phyloP scores from a whole-genome alignment of 2,888 invertebrate genomes.

The Nomada fucata region DNA sequence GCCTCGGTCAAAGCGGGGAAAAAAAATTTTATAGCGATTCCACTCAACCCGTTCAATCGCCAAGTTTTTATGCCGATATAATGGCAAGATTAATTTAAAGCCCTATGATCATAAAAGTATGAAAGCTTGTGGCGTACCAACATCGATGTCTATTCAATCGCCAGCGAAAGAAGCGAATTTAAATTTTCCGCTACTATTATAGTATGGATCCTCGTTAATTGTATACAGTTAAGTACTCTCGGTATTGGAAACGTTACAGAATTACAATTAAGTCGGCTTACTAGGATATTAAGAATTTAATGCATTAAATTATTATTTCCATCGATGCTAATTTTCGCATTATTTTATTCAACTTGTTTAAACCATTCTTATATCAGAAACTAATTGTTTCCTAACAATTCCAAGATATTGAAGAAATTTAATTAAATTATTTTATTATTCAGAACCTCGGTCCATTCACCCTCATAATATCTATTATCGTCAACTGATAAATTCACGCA shows the following conservation, averaged over 20 bases:
- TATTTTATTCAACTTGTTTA: neutral
- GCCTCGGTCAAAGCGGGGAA: neutral
- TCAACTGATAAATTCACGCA: too few species aligned
- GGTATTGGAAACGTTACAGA: neutral
- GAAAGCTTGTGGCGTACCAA: conserved; percentile 28
- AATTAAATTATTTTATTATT: too few species aligned
- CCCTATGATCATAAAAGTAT: conserved; percentile 12
- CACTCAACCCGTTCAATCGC: conserved; percentile 13
- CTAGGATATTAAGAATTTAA: neutral
- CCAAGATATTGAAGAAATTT: too few species aligned
- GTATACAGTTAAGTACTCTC: conserved; percentile 33
- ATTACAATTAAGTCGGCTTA: neutral
- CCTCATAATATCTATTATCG: too few species aligned
- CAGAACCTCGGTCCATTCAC: too few species aligned
- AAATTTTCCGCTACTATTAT: conserved; percentile 32
- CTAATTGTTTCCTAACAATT: too few species aligned
- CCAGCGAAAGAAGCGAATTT: conserved; percentile 11
- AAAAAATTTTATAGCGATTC: neutral
- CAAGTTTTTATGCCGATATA: conserved; percentile 41
- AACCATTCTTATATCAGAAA: too few species aligned
- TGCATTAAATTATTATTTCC: neutral
- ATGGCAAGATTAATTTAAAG: conserved; percentile 25
- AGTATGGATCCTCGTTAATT: conserved; percentile 41
- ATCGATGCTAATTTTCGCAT: neutral
- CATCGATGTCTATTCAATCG: conserved; percentile 26